Percentiles rank a stretch among this genome's conserved stretches.
These are phyloP conservation scores for Potorous gilbertii DNA, from an alignment of 2,797 vertebrate species.

Conservation along the genomic window DNA sequence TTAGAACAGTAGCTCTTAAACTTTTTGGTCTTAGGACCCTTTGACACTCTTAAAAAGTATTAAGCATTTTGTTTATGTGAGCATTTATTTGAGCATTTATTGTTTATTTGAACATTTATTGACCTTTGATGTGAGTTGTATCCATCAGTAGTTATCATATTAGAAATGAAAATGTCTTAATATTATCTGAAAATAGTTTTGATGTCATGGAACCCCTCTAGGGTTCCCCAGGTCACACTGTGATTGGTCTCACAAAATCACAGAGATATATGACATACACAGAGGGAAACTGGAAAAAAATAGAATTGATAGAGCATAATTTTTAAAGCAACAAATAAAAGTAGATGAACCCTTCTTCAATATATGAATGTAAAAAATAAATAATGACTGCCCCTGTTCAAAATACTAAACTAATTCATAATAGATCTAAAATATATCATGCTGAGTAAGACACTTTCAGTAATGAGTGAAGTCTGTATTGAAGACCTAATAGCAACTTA, in stretches of 20 bases:
- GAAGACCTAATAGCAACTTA: background rate
- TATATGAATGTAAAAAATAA: constrained; percentile 18
- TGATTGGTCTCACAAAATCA: background rate
- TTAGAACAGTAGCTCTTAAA: background rate
- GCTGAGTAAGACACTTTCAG: background rate
- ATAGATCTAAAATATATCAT: constrained; percentile 14
- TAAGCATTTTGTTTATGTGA: background rate
- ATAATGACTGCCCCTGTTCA: background rate
- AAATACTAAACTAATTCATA: background rate
- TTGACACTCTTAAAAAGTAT: background rate
- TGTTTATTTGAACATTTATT: too few relatives aligned
- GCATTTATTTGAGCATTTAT: too few relatives aligned
- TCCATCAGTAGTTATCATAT: background rate
- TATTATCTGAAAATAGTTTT: background rate
- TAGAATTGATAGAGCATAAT: background rate
- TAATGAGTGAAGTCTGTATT: constrained; percentile 28
- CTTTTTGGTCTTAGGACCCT: background rate
- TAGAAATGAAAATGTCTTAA: background rate
- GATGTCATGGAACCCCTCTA: background rate
- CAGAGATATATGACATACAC: background rate
- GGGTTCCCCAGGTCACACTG: background rate
- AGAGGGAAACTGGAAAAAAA: background rate
- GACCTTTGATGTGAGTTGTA: background rate
- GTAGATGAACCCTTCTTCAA: background rate
- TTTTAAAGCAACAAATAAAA: constrained; percentile 1